Conservation (phyloP, 2,113 vertebrate genomes). For the Equus quagga region DNA sequence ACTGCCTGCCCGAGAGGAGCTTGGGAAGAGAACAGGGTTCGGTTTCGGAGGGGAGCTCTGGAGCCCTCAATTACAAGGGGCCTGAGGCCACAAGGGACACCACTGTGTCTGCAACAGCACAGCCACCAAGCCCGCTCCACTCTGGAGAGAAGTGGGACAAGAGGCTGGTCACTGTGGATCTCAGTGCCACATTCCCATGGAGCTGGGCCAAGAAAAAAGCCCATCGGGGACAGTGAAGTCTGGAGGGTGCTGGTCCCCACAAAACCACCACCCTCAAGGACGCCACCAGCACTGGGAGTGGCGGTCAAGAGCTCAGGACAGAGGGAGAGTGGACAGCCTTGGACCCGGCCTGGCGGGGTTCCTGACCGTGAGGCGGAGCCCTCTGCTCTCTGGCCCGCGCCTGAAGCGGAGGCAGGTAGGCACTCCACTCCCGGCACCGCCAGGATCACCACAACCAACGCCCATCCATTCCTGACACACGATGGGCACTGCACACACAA, state of each 20-base stretch:
- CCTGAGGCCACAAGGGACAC: neutral
- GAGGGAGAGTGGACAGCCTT: neutral
- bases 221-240: neutral
- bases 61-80: no score
- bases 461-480: fast-evolving
- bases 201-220: neutral
- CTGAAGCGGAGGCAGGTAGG: no score
- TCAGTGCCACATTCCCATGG: fast-evolving
- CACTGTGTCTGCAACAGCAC: fast-evolving
- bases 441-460: fast-evolving
- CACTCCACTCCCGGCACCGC: fast-evolving
- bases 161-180: no score
- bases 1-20: no score
- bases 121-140: neutral
- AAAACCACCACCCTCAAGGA: fast-evolving
- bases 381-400: fast-evolving
- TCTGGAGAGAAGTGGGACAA: fast-evolving
- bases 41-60: neutral
- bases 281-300: fast-evolving
- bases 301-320: fast-evolving
- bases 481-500: fast-evolving
- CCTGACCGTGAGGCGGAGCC: neutral
- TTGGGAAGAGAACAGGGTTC: neutral
- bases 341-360: fast-evolving
- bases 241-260: neutral